phyloP scores from a whole-genome alignment of 2,113 vertebrate species.

The Isurus oxyrinchus region DNA sequence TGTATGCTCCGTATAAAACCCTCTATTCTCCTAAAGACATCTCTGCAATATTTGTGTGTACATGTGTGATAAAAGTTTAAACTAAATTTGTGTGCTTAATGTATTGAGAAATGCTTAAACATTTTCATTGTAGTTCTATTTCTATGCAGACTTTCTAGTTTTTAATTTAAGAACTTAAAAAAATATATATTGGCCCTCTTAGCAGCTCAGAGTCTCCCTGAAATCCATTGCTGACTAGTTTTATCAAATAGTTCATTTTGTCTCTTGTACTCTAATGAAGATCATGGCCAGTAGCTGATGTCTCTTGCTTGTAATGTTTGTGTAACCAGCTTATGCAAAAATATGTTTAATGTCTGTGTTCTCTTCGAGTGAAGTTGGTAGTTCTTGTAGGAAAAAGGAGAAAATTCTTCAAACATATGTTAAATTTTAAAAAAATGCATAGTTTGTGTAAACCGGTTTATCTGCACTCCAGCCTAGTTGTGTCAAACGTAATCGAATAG shows the following conservation, averaged over 20 bases:
- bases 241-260: neutral
- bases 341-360: neutral
- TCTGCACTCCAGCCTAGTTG: neutral
- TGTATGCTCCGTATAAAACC: neutral
- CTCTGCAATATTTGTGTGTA: neutral
- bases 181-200: neutral
- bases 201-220: neutral
- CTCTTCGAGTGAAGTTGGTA: neutral
- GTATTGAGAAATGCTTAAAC: neutral
- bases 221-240: neutral
- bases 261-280: no score
- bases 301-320: neutral
- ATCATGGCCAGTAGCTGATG: neutral
- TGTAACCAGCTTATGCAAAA: neutral
- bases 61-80: neutral
- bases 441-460: neutral
- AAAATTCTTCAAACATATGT: neutral
- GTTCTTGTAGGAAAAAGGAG: neutral
- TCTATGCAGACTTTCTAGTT: neutral
- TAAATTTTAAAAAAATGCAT: neutral
- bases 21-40: neutral
- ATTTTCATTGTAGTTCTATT: neutral
- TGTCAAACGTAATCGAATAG: constrained; percentile 52
- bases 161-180: neutral
- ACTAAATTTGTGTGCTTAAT: neutral